A percentile compares a stretch with the other conserved stretches of the same genome.
These are phyloP conservation scores for Solea solea DNA, from an alignment of 2,113 vertebrate genomes.

Conservation along the genomic window DNA sequence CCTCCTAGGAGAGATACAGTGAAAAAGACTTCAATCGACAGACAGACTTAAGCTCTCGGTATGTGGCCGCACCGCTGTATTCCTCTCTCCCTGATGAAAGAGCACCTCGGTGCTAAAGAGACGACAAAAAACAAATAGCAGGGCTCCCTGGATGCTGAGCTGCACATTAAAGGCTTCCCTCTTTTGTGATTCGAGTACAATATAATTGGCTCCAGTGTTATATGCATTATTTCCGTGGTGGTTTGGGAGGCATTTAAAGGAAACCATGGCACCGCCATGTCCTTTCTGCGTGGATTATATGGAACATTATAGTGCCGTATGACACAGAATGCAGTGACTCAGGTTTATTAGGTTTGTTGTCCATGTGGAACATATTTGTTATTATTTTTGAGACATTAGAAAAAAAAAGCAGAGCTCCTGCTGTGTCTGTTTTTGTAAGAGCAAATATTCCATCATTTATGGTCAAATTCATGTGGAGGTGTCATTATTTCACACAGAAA, in stretches of 20 bases:
- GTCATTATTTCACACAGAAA: no score
- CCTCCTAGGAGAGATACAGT: slow-evolving; percentile 30
- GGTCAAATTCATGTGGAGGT: no score
- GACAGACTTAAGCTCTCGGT: slow-evolving; percentile 49
- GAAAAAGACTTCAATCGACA: slow-evolving; percentile 47
- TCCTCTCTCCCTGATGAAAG: slow-evolving; percentile 38
- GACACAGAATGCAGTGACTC: not conserved
- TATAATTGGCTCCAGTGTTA: slow-evolving; percentile 28
- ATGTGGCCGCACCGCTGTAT: slow-evolving; percentile 47
- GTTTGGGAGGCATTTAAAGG: slow-evolving; percentile 24
- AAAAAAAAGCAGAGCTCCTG: no score
- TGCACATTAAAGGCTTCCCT: slow-evolving; percentile 32
- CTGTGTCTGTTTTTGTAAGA: no score
- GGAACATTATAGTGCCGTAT: not conserved
- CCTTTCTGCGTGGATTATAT: not conserved
- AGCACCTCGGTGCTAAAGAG: slow-evolving; percentile 16
- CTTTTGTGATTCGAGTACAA: slow-evolving; percentile 25
- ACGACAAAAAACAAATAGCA: slow-evolving; percentile 26
- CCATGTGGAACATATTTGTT: not conserved
- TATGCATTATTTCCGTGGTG: slow-evolving; percentile 12
- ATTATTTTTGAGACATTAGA: no score
- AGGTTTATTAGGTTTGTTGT: slow-evolving; percentile 4
- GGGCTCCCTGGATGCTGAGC: slow-evolving; percentile 18
- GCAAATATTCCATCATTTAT: no score
- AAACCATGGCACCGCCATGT: not conserved